Base-by-base conservation (phyloP, 1,140 invertebrate species). In the Drosophila ananassae region DNA sequence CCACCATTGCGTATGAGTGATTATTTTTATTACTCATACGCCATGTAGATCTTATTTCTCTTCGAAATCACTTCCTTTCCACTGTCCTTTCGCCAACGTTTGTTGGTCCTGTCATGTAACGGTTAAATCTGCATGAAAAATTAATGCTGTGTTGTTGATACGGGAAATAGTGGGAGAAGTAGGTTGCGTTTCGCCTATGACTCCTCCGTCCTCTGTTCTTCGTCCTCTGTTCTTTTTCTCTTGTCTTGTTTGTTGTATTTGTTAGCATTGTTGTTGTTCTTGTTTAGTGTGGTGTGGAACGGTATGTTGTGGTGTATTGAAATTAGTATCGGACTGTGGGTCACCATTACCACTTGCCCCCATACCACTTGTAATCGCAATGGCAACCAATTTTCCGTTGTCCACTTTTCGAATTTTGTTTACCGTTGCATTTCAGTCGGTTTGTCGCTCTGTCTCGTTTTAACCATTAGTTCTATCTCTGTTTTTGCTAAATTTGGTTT, bases 61-160 rank as follows among this genome's bases (percentile, higher is more conserved):
- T 1, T 12, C 22, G 47, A 37, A 37, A 37, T 37, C 30, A 17
- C 1, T 4, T 34, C 8, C 4, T 58, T 24, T n/a, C n/a, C 63
- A 66, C 46, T 62, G 63, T 62, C 10, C 8, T 2, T 10, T 8
- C n/a, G 22, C 8, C 46, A 62, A 25, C 34, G 34, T 51, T 39
- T 71, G 68, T 73, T 61, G 69, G 12, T 61, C 50, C 68, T 73
- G 72, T 75, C 68, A 75, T 72, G 72, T 75, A 73, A 57, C 72
- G 47, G 72, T 75, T 75, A 73, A 75, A 75, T 75, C 72, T 75
- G 72, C 72, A 75, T 75, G 72, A 75, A 75, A 75, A 75, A 75
- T 75, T 75, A 75, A 75, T 75, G 72, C 72, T 63, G 53, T 73
- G 68, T 73, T 75, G 59, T 75, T 71, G 69, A 71, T 72, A 66